Conservation (phyloP, 2,797 vertebrate species). For the Diceros bicornis region DNA sequence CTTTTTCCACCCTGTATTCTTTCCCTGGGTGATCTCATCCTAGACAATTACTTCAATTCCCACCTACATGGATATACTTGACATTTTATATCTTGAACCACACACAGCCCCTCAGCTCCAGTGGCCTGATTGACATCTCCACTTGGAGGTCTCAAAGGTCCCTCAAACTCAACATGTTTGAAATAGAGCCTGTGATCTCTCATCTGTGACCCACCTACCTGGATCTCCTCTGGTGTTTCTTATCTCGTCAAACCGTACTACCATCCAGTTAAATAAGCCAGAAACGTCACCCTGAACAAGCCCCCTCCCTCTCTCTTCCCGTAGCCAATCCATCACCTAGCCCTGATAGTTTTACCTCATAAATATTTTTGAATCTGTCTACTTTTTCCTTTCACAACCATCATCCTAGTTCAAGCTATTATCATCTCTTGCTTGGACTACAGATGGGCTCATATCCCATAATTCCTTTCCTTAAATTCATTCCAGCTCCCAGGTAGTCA, state of each 20-base stretch:
- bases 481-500: neutral
- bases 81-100: neutral
- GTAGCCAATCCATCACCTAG: neutral
- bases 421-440: neutral
- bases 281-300: neutral
- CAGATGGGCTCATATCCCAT: neutral
- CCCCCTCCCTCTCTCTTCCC: neutral
- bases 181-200: neutral
- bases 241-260: neutral
- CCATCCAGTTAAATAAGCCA: neutral
- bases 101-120: too few relatives aligned
- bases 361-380: neutral
- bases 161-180: neutral
- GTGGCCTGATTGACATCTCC: neutral
- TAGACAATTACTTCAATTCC: neutral
- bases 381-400: neutral
- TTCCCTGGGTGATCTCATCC: neutral
- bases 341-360: neutral
- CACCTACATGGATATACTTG: neutral
- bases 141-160: neutral
- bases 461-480: neutral
- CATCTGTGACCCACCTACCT: neutral
- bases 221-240: neutral
- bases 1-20: neutral
- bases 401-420: neutral